Evolutionary conservation across 2,113 vertebrate species (phyloP).

Genomic region (Taurulus bubalis): DNA sequence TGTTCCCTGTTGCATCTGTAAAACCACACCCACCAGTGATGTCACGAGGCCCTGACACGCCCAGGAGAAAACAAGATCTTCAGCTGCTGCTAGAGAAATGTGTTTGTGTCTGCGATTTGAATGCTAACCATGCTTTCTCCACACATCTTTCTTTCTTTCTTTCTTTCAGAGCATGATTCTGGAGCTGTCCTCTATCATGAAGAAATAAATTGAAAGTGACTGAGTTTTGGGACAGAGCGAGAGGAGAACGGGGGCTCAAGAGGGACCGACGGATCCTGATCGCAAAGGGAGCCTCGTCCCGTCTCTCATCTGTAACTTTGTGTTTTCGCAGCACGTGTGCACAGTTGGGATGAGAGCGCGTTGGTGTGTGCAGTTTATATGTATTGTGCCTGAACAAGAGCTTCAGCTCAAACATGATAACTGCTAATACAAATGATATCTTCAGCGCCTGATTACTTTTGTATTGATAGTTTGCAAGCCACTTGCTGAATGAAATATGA

Average conservation of each 20-base stretch:
- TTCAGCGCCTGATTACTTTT: slow-evolving; percentile 5
- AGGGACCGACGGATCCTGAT: neutral
- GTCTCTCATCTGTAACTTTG: slow-evolving; percentile 17
- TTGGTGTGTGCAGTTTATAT: neutral
- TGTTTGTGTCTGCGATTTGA: neutral
- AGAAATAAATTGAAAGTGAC: slow-evolving; percentile 83
- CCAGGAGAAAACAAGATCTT: neutral
- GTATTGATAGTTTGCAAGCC: slow-evolving; percentile 7
- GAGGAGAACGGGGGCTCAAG: neutral
- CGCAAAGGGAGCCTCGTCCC: slow-evolving; percentile 1
- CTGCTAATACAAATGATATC: slow-evolving; percentile 9
- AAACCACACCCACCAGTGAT: slow-evolving; percentile 1
- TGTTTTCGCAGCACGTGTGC: slow-evolving; percentile 11
- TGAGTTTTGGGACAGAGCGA: neutral
- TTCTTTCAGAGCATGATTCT: slow-evolving; percentile 94
- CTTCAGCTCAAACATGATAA: slow-evolving; percentile 8
- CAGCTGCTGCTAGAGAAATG: neutral
- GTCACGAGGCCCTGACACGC: neutral
- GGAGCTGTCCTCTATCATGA: slow-evolving; percentile 97
- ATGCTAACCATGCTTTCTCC: neutral
- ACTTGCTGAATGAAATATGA: slow-evolving; percentile 20
- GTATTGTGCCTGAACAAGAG: slow-evolving; percentile 9
- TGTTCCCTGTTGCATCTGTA: neutral
- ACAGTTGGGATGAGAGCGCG: neutral
- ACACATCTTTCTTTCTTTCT: slow-evolving; percentile 42